Base-by-base conservation (phyloP, 1,140 invertebrate genomes). In the Cepaea nemoralis region DNA sequence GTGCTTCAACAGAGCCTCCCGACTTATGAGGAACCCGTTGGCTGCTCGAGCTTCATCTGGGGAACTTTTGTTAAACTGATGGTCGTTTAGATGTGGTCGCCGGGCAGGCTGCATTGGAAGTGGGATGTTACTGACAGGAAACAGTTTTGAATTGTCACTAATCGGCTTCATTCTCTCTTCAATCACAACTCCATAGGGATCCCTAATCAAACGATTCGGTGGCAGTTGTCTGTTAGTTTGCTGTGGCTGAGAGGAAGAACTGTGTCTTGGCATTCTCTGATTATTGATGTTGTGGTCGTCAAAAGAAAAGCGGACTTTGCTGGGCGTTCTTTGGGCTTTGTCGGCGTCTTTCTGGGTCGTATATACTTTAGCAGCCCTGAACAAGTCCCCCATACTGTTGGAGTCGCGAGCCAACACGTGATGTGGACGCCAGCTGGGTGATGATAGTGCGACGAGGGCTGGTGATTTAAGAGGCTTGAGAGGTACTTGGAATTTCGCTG, bases 241-340 rank as follows among this genome's bases (percentile, higher is more conserved):
- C 35, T 24, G 33, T 10, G 10, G 37, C 12, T 40, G 1, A 39
- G 8, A 27, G 10, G 40, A 24, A 42, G 31, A 22, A 1, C 40
- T 35, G 2, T 35, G 40, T 24, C 40, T 71, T 39, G 1, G 16
- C 35, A 39, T 3, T 40, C 35, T 1, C 8, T 35, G 40, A n/a
- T 40, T 27, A 19, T 66, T 8, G 16, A 77, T n/a, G 35, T n/a
- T 59, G 2, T 80, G 55, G 48, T 80, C 78, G 35, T 80, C 69
- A 16, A 79, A 42, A 16, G 78, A 71, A 35, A 80, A 80, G 10
- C 69, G 78, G 35, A 80, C 78, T 73, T 80, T 80, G 24, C 45
- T 40, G 12, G 69, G 27, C 31, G 33, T 37, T 35, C 42, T 70
- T 39, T 35, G 8, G 1, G 35, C 14, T 33, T 80, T 71, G 40